Conservation (phyloP, 2,113 vertebrate species). For the Callopanchax toddi region DNA sequence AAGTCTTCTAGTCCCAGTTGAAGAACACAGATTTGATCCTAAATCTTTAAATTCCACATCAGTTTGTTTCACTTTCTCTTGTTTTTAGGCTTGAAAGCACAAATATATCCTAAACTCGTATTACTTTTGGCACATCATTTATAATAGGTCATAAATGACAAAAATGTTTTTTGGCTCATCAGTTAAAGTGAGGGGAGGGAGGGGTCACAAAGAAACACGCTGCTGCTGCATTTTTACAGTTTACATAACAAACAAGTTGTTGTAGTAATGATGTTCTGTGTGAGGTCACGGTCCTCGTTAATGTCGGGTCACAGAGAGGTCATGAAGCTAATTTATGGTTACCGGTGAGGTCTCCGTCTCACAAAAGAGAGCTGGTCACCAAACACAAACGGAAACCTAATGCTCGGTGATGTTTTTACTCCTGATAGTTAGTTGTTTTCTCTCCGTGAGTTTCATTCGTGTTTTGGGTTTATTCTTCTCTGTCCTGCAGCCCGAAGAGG, state of each 20-base stretch:
- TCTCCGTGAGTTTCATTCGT: neutral
- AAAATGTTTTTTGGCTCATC: neutral
- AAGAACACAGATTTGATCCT: neutral
- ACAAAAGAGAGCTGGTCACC: neutral
- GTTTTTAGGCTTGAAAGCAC: no score
- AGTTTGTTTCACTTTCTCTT: neutral
- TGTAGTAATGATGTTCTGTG: slow-evolving; percentile 1
- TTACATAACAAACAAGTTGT: slow-evolving; percentile 9
- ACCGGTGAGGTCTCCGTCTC: slow-evolving; percentile 4
- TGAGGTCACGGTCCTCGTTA: neutral
- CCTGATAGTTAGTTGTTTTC: neutral
- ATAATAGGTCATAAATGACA: neutral
- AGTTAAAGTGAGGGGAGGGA: neutral
- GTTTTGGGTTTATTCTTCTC: neutral
- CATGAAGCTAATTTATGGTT: neutral
- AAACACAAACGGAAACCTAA: neutral
- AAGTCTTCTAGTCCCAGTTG: no score
- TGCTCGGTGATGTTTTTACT: neutral
- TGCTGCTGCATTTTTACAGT: slow-evolving; percentile 22
- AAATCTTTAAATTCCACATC: no score
- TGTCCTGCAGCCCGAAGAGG: slow-evolving; percentile 87
- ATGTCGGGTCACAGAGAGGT: neutral
- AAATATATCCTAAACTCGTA: neutral
- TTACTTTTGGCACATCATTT: neutral
- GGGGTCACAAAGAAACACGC: slow-evolving; percentile 26